Evolutionary conservation across 2,888 invertebrate species (phyloP), one percentile per base, ranked within the genome.

Genomic region (Apamea sordens): DNA sequence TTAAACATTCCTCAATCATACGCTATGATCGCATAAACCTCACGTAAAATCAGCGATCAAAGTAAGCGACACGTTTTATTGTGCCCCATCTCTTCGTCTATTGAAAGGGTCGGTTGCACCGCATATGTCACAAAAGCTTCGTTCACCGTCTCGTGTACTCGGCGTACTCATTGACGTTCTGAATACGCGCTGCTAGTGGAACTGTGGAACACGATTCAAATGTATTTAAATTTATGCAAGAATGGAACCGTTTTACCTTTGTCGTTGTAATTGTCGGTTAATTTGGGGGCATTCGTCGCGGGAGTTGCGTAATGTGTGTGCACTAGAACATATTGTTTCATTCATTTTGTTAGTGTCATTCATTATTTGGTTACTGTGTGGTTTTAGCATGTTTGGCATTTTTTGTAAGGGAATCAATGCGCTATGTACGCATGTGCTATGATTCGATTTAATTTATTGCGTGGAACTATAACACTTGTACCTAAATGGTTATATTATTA

Each of bases 121-220:
- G 89, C 91, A 90, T 89, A 89, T 92, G 92, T 92, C 91, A 93
- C 92, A 92, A 93, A 92, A 91, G 86, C 86, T 50, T 44, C 77
- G 84, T 84, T 70, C 69, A 50, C 70, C 65, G 80, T 80, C 76
- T 82, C 84, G 69, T 53, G 72, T 81, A 64, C 32, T 70, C 10
- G 10, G 3, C 13, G 50, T 24, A 32, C 77, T 89, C 85, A 85
- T 85, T 84, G 80, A 74, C 69, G 73, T 68, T 53, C 68, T 80
- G 76, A 83, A 86, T 84, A 83, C 73, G 53, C 69, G 76, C 63
- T n/a, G 82, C 89, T 76, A 81, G 71, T 77, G 67, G 65, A 77
- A 83, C 67, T 47, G 47, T 32, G 24, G 76, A 53, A 65, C 24
- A 75, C 79, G 82, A 87, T 74, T 79, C 64, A 77, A 82, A 85